Evolutionary conservation across 2,797 vertebrate genomes (phyloP).

Genomic region (Tarsius wallacei): DNA sequence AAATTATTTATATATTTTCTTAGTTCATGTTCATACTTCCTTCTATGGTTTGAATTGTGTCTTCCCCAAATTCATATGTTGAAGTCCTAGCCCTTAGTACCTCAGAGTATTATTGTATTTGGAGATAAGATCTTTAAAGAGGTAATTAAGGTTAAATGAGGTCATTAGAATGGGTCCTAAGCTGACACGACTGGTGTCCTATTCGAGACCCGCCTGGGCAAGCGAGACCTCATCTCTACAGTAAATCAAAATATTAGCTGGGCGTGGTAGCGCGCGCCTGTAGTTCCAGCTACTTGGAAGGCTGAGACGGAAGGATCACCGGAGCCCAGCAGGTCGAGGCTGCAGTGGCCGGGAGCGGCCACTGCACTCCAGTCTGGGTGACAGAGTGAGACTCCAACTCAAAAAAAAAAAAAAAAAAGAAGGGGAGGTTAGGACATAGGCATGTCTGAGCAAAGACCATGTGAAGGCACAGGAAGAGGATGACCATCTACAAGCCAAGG

Average conservation of each 20-base stretch:
- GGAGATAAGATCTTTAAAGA: conserved; percentile 21
- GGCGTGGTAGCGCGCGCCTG: too few species aligned
- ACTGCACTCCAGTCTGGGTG: too few species aligned
- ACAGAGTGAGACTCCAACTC: too few species aligned
- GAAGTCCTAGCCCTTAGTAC: neutral
- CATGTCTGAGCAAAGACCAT: neutral
- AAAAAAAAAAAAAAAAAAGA: too few species aligned
- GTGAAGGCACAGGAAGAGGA: neutral
- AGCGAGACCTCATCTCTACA: too few species aligned
- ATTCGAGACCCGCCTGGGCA: too few species aligned
- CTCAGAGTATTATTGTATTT: neutral
- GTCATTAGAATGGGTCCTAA: neutral
- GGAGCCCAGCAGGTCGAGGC: too few species aligned
- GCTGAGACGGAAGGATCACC: too few species aligned
- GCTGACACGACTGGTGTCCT: neutral
- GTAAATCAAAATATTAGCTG: too few species aligned
- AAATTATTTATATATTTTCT: neutral
- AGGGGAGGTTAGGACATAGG: neutral
- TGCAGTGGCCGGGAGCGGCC: too few species aligned
- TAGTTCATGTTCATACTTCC: neutral
- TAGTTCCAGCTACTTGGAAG: too few species aligned
- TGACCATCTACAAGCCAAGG: neutral
- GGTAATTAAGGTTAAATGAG: neutral
- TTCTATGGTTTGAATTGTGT: neutral
- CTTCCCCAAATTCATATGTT: neutral